Percentiles rank a stretch among this genome's conserved stretches.
Conservation (phyloP, 2,888 invertebrate species). For the Orthosia cruda region DNA sequence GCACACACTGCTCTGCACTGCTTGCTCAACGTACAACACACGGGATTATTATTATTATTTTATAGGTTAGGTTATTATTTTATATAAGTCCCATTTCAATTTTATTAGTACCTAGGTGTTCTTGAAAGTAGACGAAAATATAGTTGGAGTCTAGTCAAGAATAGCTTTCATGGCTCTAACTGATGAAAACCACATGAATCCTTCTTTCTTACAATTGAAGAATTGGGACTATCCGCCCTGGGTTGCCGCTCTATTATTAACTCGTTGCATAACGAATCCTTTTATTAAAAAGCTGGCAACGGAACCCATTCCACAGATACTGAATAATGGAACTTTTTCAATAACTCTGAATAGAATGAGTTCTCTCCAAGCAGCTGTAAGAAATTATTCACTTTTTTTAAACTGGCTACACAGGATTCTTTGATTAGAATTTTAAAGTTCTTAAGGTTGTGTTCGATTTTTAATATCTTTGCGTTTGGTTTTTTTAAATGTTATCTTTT, state of each 20-base stretch:
- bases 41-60: neutral
- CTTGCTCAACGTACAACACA: too few relatives aligned
- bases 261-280: slow-evolving; percentile 66
- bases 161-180: neutral
- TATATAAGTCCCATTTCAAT: neutral
- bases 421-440: slow-evolving; percentile 78
- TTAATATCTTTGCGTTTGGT: slow-evolving; percentile 42
- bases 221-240: slow-evolving; percentile 62
- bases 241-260: slow-evolving; percentile 66
- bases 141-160: neutral
- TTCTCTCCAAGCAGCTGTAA: slow-evolving; percentile 66
- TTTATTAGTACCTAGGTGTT: neutral
- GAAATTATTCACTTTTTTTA: slow-evolving; percentile 71
- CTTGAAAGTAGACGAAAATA: neutral
- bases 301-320: slow-evolving; percentile 65
- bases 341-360: slow-evolving; percentile 79
- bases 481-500: slow-evolving; percentile 8
- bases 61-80: too few relatives aligned
- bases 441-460: slow-evolving; percentile 58
- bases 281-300: slow-evolving; percentile 59
- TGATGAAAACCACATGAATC: neutral
- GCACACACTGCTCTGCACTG: too few relatives aligned
- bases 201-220: slow-evolving; percentile 25
- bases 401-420: slow-evolving; percentile 55
- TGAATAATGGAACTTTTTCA: slow-evolving; percentile 84